These are phyloP conservation scores for Craterocephalus amniculus DNA, from an alignment of 2,797 vertebrate genomes.

Conservation along the genomic window DNA sequence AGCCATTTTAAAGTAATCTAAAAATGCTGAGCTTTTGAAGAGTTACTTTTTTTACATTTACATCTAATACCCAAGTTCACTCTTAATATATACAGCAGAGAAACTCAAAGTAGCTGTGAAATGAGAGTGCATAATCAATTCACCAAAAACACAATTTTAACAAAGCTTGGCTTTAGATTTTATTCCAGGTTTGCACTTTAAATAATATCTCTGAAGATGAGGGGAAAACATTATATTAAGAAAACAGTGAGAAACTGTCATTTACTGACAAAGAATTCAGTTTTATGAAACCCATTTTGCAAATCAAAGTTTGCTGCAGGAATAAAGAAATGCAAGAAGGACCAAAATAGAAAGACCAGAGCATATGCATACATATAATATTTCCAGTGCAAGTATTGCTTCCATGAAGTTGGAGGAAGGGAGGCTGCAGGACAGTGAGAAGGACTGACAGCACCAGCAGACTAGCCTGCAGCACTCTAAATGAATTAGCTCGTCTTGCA, in stretches of 20 bases:
- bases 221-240: neutral
- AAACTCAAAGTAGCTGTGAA: neutral
- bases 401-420: conserved; percentile 6
- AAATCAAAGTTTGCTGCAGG: conserved; percentile 3
- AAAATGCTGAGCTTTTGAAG: neutral
- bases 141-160: neutral
- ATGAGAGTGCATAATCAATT: neutral
- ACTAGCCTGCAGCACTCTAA: conserved; percentile 58
- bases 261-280: neutral
- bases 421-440: conserved; percentile 51
- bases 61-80: neutral
- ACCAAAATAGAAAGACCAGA: neutral
- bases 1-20: neutral
- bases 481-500: conserved; percentile 61
- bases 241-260: neutral
- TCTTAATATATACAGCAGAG: neutral
- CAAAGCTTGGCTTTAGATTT: neutral
- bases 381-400: neutral
- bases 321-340: neutral
- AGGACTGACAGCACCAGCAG: conserved; percentile 65
- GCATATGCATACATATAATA: conserved; percentile 21
- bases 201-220: neutral
- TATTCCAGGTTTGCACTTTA: neutral
- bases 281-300: neutral
- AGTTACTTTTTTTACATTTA: neutral